phyloP scores from a whole-genome alignment of 2,113 vertebrate genomes.

The Lamprotornis superbus region DNA sequence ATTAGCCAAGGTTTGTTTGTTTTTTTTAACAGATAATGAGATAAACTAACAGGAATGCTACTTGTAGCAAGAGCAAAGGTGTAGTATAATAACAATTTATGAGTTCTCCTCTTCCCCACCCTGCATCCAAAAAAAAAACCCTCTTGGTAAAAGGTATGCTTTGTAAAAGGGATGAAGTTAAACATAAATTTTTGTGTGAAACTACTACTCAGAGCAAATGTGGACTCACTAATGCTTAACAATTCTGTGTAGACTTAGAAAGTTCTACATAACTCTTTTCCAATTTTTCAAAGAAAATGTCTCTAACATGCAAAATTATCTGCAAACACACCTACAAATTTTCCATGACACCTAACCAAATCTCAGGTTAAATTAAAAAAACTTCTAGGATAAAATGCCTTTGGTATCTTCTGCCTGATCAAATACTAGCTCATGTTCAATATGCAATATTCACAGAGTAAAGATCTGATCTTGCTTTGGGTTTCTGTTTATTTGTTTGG shows the following conservation, averaged over 20 bases:
- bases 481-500: neutral
- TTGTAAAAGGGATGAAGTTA: neutral
- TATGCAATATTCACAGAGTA: neutral
- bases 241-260: neutral
- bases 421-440: neutral
- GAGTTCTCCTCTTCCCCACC: neutral
- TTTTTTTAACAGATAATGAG: neutral
- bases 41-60: neutral
- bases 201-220: neutral
- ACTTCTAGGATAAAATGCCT: neutral
- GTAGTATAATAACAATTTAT: neutral
- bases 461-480: neutral
- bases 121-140: rapidly evolving
- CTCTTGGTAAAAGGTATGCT: neutral
- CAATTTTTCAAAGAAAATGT: neutral
- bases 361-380: neutral
- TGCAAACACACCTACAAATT: neutral
- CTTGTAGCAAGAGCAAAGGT: neutral
- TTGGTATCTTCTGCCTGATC: neutral
- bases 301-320: neutral
- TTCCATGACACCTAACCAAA: neutral
- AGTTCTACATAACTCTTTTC: neutral
- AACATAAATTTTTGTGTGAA: neutral
- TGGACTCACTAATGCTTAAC: neutral
- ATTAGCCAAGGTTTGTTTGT: neutral